A percentile compares a stretch with the other conserved stretches of the same genome.
Conservation (phyloP, 2,113 vertebrate genomes). For the Eretmochelys imbricata region DNA sequence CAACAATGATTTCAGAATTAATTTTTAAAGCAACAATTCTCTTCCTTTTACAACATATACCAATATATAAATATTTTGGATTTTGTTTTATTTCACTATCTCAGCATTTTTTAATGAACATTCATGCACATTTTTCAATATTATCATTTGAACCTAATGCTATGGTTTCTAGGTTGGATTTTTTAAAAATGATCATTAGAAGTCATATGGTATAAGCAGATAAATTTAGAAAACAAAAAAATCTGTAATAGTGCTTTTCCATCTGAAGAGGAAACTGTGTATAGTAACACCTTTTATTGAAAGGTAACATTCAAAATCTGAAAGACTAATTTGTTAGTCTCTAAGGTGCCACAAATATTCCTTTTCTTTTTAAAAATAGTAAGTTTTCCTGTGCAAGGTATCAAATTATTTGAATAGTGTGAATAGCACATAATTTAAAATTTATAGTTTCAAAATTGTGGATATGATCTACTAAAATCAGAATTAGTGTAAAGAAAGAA, state of each 20-base stretch:
- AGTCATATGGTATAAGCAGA: not conserved
- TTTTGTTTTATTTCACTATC: not conserved
- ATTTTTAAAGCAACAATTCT: not conserved
- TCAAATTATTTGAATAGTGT: not conserved
- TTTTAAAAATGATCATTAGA: not conserved
- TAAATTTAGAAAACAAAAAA: not conserved
- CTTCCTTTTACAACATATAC: not conserved
- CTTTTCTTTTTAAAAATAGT: not conserved
- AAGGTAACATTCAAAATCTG: not conserved
- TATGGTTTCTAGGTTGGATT: not conserved
- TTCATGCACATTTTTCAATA: not conserved
- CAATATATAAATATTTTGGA: not conserved
- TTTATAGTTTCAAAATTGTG: not conserved
- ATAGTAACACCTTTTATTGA: not conserved
- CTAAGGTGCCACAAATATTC: too few relatives aligned
- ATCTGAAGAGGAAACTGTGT: not conserved
- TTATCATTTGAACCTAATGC: not conserved
- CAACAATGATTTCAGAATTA: rapidly evolving
- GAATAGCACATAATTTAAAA: not conserved
- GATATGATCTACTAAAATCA: not conserved
- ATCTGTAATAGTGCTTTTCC: not conserved
- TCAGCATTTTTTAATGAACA: not conserved
- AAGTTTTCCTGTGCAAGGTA: not conserved
- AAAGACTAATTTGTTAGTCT: not conserved
- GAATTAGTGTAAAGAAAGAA: not conserved